Percentiles rank a stretch among this genome's conserved stretches.
These are phyloP conservation scores for Drosophila chauvacae DNA, from an alignment of 1,140 invertebrate genomes.

Conservation along the genomic window DNA sequence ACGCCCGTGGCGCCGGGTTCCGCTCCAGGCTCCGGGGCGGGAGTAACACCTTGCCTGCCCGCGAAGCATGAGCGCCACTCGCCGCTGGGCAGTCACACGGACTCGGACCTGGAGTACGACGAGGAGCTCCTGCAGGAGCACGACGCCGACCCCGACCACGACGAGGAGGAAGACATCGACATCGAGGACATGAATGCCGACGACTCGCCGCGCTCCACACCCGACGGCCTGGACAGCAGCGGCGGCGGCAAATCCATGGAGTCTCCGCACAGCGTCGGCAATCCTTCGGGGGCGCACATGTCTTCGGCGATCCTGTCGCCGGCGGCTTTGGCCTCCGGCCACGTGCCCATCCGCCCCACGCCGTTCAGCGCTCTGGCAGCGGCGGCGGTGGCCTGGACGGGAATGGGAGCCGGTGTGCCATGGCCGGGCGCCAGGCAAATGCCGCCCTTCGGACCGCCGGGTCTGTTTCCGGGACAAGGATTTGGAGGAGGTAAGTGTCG, in stretches of 20 bases:
- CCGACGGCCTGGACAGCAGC: constrained; percentile 77
- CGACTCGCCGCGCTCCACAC: constrained; percentile 80
- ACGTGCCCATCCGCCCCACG: constrained; percentile 88
- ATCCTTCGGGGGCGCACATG: constrained; percentile 72
- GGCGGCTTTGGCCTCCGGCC: constrained; percentile 83
- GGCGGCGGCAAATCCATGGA: constrained; percentile 79
- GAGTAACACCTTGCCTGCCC: constrained; percentile 44
- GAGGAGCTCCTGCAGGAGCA: constrained; percentile 86
- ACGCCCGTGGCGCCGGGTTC: constrained; percentile 53
- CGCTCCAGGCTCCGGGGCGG: constrained; percentile 20
- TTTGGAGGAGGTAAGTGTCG: constrained; percentile 81
- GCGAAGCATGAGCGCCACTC: constrained; percentile 81
- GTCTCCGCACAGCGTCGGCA: constrained; percentile 62
- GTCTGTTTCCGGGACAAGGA: constrained; percentile 82
- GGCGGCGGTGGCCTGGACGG: constrained; percentile 87
- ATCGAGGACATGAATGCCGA: constrained; percentile 88
- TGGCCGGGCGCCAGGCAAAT: constrained; percentile 87
- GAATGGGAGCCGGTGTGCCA: constrained; percentile 87
- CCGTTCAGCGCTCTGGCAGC: constrained; percentile 89
- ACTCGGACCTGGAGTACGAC: constrained; percentile 88
- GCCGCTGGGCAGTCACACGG: constrained; percentile 80
- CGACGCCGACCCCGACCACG: constrained; percentile 85
- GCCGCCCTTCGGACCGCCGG: constrained; percentile 82
- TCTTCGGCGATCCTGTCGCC: constrained; percentile 77
- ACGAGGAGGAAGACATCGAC: constrained; percentile 88